Evolutionary conservation across 2,888 invertebrate genomes (phyloP), one percentile per base, ranked within the genome.

Genomic region (Linnaemya vulpina): DNA sequence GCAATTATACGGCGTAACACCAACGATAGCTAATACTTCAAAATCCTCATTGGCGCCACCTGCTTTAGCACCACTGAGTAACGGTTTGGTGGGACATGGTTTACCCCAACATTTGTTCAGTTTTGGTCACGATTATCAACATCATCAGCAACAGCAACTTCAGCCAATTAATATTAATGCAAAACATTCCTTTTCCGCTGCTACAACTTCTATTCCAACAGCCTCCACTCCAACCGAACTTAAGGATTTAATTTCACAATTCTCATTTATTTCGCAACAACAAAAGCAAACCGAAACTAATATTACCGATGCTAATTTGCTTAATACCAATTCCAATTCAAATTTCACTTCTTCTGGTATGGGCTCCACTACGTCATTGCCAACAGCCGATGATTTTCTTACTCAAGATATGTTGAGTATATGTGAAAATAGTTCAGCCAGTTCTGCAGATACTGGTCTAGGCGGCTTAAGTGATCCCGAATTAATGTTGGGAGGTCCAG

Each of bases 371-470:
- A 84, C 87, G n/a, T 80, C 86, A 30, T 63, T 90, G 62, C 87
- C 87, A 20, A 89, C 89, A 70, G 89, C 90, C 0, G 89, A 90
- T 70, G 89, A 90, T 86, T 74, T 91, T 80, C 88, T 90, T 5
- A 90, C 90, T n/a, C 92, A 91, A 74, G 91, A 92, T 75, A 90
- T 92, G 89, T 88, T 92, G 38, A 91, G 91, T 71, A 90, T 92
- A 76, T 94, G 94, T 89, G 94, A 95, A 76, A 94, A 94, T 89
- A 94, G 95, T 75, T 94, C 95, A 0, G 94, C 94, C 86, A 95
- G 95, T 90, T 94, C 95, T 1, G 95, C 95, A 86, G 95, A 95
- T 87, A 93, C 94, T 0, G 93, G 93, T 0, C 92, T 94, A 86
- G 94, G 94, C 1, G 94, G 93, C 15, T 93, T 95, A 62, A 94